A percentile compares a stretch with the other conserved stretches of the same genome.
These are phyloP conservation scores for Coccyzus lansbergi DNA, from an alignment of 2,797 vertebrate species.

Conservation along the genomic window DNA sequence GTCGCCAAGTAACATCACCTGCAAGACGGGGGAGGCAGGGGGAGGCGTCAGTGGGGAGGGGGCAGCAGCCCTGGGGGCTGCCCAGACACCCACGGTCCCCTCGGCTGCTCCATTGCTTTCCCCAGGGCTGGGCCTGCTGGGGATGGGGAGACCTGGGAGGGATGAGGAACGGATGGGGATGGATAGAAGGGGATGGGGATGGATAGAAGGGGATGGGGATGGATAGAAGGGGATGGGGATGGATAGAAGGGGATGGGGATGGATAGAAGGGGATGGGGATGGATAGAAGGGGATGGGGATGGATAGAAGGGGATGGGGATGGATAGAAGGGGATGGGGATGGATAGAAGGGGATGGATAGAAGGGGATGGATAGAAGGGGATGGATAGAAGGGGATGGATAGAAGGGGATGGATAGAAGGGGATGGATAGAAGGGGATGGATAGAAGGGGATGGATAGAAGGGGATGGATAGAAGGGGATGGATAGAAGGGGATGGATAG, in stretches of 20 bases:
- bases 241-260: too few relatives aligned
- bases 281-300: neutral
- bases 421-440: neutral
- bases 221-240: neutral
- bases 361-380: neutral
- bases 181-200: neutral
- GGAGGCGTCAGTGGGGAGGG: neutral
- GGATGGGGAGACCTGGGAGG: accelerated
- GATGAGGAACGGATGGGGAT: neutral
- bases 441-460: neutral
- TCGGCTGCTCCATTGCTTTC: neutral
- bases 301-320: too few relatives aligned
- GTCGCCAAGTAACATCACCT: slow-evolving; percentile 99
- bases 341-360: too few relatives aligned
- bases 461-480: too few relatives aligned
- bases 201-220: neutral
- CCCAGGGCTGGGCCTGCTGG: neutral
- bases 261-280: neutral
- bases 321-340: neutral
- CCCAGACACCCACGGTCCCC: neutral
- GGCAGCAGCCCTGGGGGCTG: neutral
- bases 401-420: neutral
- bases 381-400: neutral
- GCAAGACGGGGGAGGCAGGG: slow-evolving; percentile 64
- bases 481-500: neutral